Conservation (phyloP, 2,888 invertebrate genomes). For the Ichneumon xanthorius region DNA sequence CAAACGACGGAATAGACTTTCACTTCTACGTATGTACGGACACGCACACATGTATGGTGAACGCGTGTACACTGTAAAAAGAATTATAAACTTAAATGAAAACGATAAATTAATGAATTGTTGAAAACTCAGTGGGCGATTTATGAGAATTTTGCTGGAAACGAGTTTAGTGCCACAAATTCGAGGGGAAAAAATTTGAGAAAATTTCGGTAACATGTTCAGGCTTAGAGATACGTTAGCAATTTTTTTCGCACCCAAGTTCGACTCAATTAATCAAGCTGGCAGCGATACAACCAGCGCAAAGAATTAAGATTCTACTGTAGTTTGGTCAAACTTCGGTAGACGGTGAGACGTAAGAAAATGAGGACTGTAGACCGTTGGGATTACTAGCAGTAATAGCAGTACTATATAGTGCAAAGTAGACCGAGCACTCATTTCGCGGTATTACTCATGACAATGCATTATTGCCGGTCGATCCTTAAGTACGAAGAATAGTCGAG, state of each 20-base stretch:
- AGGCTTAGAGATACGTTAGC: not conserved
- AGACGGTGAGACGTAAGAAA: not conserved
- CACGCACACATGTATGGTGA: no score
- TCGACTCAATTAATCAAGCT: not conserved
- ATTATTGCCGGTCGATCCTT: conserved; percentile 4
- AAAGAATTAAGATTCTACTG: not conserved
- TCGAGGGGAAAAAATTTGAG: not conserved
- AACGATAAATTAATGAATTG: not conserved
- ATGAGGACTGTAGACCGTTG: not conserved
- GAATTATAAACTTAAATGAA: no score
- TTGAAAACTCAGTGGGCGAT: not conserved
- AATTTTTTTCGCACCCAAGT: not conserved
- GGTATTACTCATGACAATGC: conserved; percentile 28
- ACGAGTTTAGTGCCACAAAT: not conserved
- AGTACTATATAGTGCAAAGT: not conserved
- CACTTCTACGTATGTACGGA: not conserved
- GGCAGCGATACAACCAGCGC: not conserved
- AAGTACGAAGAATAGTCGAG: not conserved
- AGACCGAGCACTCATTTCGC: conserved; percentile 22
- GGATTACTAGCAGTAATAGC: not conserved
- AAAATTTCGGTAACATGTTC: not conserved
- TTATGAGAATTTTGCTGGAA: not conserved
- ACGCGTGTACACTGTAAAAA: no score
- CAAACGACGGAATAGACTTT: not conserved
- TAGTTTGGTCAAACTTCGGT: not conserved